Conservation (phyloP, 1,140 invertebrate species). For the Zaprionus capensis region DNA sequence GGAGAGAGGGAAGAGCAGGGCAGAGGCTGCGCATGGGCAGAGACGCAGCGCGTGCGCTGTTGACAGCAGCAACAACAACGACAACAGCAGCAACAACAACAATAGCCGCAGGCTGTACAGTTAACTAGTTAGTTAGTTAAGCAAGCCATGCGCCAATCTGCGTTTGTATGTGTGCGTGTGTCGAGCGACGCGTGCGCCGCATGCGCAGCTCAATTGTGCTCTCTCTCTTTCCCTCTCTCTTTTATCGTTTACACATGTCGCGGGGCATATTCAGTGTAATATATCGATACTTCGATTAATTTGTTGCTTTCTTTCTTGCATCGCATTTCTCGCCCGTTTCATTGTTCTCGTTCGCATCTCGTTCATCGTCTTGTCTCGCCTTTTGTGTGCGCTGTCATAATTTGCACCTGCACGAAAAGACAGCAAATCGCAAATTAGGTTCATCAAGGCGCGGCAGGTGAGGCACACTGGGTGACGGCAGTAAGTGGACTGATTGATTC, state of each 20-base stretch:
- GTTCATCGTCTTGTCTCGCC: constrained; percentile 19
- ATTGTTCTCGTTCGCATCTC: constrained; percentile 42
- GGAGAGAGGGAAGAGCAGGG: background rate
- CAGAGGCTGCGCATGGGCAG: background rate
- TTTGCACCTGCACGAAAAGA: constrained; percentile 70
- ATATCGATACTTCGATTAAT: background rate
- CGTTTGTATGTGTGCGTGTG: constrained; percentile 10
- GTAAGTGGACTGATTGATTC: constrained; percentile 22
- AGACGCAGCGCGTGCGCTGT: constrained; percentile 55
- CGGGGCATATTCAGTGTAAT: background rate
- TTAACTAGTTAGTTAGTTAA: constrained; percentile 38
- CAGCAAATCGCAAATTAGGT: constrained; percentile 65
- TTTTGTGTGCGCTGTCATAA: constrained; percentile 52
- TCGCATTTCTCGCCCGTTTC: constrained; percentile 21
- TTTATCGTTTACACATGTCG: constrained; percentile 60
- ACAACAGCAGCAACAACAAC: constrained; percentile 1
- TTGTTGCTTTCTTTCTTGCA: constrained; percentile 30
- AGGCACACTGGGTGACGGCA: constrained; percentile 23
- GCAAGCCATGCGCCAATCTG: constrained; percentile 60
- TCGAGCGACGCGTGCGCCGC: constrained; percentile 60
- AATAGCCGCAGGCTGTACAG: constrained; percentile 43
- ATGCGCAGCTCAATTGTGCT: constrained; percentile 54
- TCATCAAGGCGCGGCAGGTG: constrained; percentile 42
- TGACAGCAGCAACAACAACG: constrained; percentile 34
- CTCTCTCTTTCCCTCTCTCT: constrained; percentile 3